A percentile compares a stretch with the other conserved stretches of the same genome.
phyloP scores from a whole-genome alignment of 2,888 invertebrate species.

The Geotrupes spiniger region DNA sequence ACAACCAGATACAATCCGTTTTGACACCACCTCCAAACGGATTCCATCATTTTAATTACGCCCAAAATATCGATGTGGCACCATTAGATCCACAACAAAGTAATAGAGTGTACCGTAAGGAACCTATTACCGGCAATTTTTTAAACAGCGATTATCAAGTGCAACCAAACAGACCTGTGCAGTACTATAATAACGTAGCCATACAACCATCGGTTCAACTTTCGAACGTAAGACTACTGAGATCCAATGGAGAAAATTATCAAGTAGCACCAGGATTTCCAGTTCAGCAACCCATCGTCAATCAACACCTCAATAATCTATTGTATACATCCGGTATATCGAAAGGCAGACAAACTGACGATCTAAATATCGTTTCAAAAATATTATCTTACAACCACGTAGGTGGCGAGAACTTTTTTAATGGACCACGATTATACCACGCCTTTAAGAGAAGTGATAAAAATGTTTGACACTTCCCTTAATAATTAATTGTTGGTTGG shows the following conservation, averaged over 20 bases:
- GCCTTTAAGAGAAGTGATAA: slow-evolving; percentile 12
- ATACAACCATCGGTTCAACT: slow-evolving; percentile 28
- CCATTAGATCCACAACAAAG: slow-evolving; percentile 17
- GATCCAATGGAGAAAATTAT: slow-evolving; percentile 31
- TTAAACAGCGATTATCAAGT: slow-evolving; percentile 24
- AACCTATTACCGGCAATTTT: slow-evolving; percentile 43
- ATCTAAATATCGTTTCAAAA: slow-evolving; percentile 78
- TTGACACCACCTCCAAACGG: slow-evolving; percentile 21
- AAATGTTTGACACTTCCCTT: slow-evolving; percentile 11
- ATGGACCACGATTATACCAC: slow-evolving; percentile 2
- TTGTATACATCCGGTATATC: slow-evolving; percentile 66
- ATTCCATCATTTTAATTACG: slow-evolving; percentile 28
- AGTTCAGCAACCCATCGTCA: slow-evolving; percentile 40
- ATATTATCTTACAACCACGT: slow-evolving; percentile 73
- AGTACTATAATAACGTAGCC: slow-evolving; percentile 19
- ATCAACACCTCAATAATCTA: slow-evolving; percentile 63
- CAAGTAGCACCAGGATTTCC: slow-evolving; percentile 31
- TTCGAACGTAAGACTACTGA: slow-evolving; percentile 29
- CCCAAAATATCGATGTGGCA: slow-evolving; percentile 10
- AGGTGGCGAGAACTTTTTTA: slow-evolving; percentile 48
- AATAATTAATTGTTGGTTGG: slow-evolving; percentile 7
- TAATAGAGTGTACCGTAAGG: slow-evolving; percentile 44
- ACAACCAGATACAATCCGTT: slow-evolving; percentile 46
- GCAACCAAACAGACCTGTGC: slow-evolving; percentile 18
- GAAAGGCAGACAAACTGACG: slow-evolving; percentile 60